Conservation (phyloP, 2,113 vertebrate genomes). For the Dasyurus viverrinus region DNA sequence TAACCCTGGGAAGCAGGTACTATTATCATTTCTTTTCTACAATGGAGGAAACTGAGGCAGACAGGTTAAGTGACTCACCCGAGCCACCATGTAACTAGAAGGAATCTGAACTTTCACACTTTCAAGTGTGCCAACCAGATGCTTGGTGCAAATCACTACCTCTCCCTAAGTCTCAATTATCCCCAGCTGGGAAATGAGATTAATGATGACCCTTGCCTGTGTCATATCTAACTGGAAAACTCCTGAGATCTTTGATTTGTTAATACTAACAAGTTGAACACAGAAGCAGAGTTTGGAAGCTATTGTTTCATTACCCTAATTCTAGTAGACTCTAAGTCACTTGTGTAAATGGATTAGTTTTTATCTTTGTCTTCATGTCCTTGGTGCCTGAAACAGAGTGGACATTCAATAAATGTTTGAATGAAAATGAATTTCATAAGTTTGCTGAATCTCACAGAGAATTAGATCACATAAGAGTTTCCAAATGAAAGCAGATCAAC, state of each 20-base stretch:
- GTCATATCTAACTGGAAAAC: neutral
- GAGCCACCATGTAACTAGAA: neutral
- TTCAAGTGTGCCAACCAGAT: neutral
- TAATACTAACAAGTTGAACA: constrained; percentile 11
- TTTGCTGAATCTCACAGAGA: constrained; percentile 52
- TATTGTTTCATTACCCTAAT: neutral
- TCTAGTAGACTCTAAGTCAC: neutral
- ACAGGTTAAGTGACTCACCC: neutral
- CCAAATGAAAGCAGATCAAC: constrained; percentile 37
- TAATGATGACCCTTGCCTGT: neutral
- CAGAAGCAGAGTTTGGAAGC: constrained; percentile 39
- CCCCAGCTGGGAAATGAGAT: neutral
- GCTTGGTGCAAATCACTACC: neutral
- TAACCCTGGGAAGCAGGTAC: neutral
- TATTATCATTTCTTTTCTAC: neutral
- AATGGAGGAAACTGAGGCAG: neutral
- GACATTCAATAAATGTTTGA: neutral
- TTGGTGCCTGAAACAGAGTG: neutral
- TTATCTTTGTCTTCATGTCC: neutral
- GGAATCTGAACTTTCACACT: neutral
- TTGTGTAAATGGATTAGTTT: neutral
- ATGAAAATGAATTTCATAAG: constrained; percentile 32
- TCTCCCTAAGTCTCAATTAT: neutral
- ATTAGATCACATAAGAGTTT: constrained; percentile 63
- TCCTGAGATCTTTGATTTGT: neutral